Conservation (phyloP, 2,113 vertebrate species). For the Hassar affinis region DNA sequence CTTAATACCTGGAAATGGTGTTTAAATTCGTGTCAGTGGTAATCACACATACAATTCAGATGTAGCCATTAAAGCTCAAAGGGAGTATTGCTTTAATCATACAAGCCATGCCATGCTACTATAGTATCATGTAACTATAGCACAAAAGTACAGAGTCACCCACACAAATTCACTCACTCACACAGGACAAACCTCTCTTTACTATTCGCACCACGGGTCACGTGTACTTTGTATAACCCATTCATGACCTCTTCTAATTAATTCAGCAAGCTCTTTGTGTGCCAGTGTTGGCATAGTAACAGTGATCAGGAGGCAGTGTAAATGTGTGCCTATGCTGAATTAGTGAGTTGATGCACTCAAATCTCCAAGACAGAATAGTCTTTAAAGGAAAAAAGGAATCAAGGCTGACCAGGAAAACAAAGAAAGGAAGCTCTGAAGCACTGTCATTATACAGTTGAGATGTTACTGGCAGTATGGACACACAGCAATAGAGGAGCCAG, state of each 20-base stretch:
- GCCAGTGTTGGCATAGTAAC: conserved; percentile 32
- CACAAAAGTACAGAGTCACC: not conserved
- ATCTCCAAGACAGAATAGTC: not conserved
- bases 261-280: not conserved
- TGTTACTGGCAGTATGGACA: not conserved
- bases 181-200: not conserved
- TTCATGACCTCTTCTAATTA: conserved; percentile 21
- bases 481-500: not conserved
- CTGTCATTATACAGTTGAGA: not conserved
- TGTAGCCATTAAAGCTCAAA: not conserved
- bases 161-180: not conserved
- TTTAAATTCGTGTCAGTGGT: not conserved
- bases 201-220: not conserved
- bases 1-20: not conserved
- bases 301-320: not conserved
- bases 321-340: not conserved
- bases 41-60: not conserved
- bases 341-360: not conserved
- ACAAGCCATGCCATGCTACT: not conserved
- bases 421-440: not conserved
- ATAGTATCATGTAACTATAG: not conserved
- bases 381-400: not conserved
- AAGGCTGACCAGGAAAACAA: not conserved
- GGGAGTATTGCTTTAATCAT: not conserved
- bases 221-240: not conserved